phyloP scores from a whole-genome alignment of 1,140 invertebrate genomes.

The Lordiphosa mommai region DNA sequence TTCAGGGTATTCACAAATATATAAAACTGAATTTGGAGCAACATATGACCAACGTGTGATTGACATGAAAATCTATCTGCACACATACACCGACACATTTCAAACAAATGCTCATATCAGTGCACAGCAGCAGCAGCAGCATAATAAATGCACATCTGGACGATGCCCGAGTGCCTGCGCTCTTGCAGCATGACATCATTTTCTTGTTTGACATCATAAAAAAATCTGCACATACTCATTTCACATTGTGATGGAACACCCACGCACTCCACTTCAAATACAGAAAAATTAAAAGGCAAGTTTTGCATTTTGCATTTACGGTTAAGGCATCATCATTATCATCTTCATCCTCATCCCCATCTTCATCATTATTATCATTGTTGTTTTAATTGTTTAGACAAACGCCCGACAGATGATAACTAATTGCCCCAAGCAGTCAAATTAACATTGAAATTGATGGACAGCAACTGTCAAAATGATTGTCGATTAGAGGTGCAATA shows the following conservation, averaged over 20 bases:
- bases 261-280: conserved; percentile 21
- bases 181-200: conserved; percentile 77
- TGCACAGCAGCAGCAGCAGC: conserved; percentile 43
- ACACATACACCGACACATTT: conserved; percentile 16
- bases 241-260: conserved; percentile 30
- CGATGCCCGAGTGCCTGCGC: conserved; percentile 37
- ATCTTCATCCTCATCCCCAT: not conserved
- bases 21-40: conserved; percentile 46
- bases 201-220: conserved; percentile 60
- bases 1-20: conserved; percentile 41
- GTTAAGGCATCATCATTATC: conserved; percentile 21
- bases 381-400: conserved; percentile 67
- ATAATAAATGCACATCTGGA: conserved; percentile 75
- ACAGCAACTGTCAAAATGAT: conserved; percentile 33
- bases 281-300: conserved; percentile 7
- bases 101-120: not conserved
- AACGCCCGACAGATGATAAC: conserved; percentile 67
- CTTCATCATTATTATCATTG: too few species aligned
- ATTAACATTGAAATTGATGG: conserved; percentile 58
- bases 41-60: conserved; percentile 71
- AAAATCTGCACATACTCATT: conserved; percentile 57
- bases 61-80: conserved; percentile 62
- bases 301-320: conserved; percentile 15
- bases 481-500: not conserved
- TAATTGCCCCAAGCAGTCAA: conserved; percentile 62